phyloP scores from a whole-genome alignment of 2,888 invertebrate genomes.

The Theristus sp. region DNA sequence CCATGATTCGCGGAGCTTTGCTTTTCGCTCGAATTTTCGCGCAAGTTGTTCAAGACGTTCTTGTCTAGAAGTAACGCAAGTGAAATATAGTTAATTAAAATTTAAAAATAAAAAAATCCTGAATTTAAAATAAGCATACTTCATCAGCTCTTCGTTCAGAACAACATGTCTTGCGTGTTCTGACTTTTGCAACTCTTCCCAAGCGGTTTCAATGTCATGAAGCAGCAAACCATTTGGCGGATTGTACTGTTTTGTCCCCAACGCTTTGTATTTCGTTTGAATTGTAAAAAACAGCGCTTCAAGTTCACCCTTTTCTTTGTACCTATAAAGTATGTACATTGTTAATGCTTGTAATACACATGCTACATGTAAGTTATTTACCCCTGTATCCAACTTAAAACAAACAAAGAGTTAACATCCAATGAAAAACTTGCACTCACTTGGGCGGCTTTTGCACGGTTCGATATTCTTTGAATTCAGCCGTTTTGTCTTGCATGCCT shows the following conservation, averaged over 20 bases:
- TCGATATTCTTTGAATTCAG: conserved; percentile 79
- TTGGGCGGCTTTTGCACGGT: conserved; percentile 95
- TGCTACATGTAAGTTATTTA: no score
- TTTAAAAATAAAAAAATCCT: neutral
- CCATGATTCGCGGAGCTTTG: conserved; percentile 67
- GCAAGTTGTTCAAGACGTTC: conserved; percentile 70
- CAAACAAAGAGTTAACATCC: no score
- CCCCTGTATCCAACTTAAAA: no score
- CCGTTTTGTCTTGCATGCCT: conserved; percentile 71
- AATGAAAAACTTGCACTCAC: conserved; percentile 36
- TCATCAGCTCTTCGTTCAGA: conserved; percentile 56
- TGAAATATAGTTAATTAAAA: neutral
- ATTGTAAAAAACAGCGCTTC: conserved; percentile 90
- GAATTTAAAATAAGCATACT: neutral
- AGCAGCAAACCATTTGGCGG: conserved; percentile 50
- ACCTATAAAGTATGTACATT: conserved; percentile 44
- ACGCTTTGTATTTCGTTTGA: conserved; percentile 81
- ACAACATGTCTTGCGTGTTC: conserved; percentile 86
- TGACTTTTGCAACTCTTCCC: conserved; percentile 75
- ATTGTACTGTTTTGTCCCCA: conserved; percentile 39
- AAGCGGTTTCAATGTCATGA: conserved; percentile 82
- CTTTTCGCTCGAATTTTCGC: conserved; percentile 67
- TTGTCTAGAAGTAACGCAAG: conserved; percentile 37
- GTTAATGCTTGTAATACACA: no score
- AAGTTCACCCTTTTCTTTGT: conserved; percentile 87